phyloP scores from a whole-genome alignment of 2,113 vertebrate species.

The Hypanus sabinus region DNA sequence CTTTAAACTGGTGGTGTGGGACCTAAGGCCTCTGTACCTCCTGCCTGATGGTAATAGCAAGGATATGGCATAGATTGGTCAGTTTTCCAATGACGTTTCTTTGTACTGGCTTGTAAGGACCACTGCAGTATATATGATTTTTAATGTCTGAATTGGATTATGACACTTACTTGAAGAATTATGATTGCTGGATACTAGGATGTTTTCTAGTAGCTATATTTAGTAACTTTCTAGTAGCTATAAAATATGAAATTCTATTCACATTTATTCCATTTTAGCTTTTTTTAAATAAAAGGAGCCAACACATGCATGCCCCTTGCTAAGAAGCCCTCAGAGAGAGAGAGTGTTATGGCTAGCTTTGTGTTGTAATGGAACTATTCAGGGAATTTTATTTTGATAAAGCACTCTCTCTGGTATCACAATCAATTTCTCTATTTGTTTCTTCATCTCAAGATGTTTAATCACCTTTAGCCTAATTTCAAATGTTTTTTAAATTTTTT shows the following conservation, averaged over 20 bases:
- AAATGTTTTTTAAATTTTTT: not conserved
- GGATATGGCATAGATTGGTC: too few relatives aligned
- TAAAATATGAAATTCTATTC: not conserved
- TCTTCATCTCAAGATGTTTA: not conserved
- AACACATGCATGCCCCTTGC: not conserved
- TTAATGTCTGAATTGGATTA: not conserved
- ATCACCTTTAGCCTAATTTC: not conserved
- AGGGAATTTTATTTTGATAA: not conserved
- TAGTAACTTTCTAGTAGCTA: not conserved
- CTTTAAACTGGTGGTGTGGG: too few relatives aligned
- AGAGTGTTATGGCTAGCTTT: not conserved
- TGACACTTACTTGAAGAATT: not conserved
- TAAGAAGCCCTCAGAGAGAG: not conserved
- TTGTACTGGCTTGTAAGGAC: not conserved
- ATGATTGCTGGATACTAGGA: not conserved
- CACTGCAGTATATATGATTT: not conserved
- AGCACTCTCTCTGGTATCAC: not conserved
- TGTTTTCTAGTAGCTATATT: not conserved
- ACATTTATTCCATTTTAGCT: not conserved
- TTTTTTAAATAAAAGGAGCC: not conserved
- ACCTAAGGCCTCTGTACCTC: too few relatives aligned
- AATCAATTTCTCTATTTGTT: not conserved
- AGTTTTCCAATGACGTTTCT: not conserved
- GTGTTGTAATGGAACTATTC: not conserved
- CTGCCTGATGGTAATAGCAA: too few relatives aligned